Conservation (phyloP, 2,888 invertebrate genomes). For the Perdita meconis region DNA sequence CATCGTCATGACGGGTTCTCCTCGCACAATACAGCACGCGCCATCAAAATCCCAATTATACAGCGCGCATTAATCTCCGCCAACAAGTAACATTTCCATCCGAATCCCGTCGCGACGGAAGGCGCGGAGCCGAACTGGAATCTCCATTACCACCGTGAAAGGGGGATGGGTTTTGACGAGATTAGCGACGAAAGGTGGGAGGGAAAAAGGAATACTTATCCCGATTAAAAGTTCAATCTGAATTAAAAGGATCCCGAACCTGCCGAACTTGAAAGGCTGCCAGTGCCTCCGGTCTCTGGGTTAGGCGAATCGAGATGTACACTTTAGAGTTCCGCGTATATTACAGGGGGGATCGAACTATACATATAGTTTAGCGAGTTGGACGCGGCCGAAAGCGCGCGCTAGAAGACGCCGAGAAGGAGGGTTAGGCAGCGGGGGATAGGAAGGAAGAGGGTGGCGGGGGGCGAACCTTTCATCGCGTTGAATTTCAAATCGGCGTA, state of each 20-base stretch:
- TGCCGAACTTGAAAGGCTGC: slow-evolving; percentile 71
- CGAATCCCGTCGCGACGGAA: background rate
- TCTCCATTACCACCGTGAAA: background rate
- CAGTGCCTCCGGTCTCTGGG: slow-evolving; percentile 72
- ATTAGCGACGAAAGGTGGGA: slow-evolving; percentile 34
- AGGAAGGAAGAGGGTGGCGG: slow-evolving; percentile 36
- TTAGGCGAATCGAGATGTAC: slow-evolving; percentile 71
- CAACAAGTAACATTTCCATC: background rate
- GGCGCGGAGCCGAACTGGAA: background rate
- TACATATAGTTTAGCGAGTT: slow-evolving; percentile 65
- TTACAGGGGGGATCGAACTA: slow-evolving; percentile 68
- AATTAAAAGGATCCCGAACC: slow-evolving; percentile 71
- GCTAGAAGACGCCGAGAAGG: slow-evolving; percentile 27
- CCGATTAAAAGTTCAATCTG: slow-evolving; percentile 64
- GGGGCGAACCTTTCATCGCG: slow-evolving; percentile 64
- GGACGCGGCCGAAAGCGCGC: slow-evolving; percentile 60
- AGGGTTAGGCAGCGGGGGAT: slow-evolving; percentile 2
- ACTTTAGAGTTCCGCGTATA: slow-evolving; percentile 65
- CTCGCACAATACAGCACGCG: too few relatives aligned
- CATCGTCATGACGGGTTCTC: too few relatives aligned
- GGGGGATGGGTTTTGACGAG: too few relatives aligned
- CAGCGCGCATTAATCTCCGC: slow-evolving; percentile 17
- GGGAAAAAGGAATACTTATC: slow-evolving; percentile 25
- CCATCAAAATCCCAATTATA: background rate
- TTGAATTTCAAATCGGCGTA: slow-evolving; percentile 73